A percentile compares a stretch with the other conserved stretches of the same genome.
These are phyloP conservation scores for Ctenomys sociabilis DNA, from an alignment of 2,113 vertebrate genomes.

Conservation along the genomic window DNA sequence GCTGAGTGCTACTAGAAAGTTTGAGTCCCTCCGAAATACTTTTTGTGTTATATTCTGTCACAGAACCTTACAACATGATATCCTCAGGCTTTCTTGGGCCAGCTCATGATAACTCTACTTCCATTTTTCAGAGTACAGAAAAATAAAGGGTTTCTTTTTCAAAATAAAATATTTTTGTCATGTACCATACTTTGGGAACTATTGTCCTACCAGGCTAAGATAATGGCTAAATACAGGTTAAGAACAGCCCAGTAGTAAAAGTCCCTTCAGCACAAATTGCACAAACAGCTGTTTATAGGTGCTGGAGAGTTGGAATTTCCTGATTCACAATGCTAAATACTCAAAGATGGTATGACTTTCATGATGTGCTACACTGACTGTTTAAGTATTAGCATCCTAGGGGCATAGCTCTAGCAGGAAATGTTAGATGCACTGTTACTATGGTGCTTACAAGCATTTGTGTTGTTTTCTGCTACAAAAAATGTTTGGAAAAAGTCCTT, in stretches of 20 bases:
- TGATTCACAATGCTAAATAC: neutral
- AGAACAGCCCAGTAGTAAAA: neutral
- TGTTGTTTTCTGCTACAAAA: neutral
- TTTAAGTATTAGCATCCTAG: neutral
- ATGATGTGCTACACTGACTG: neutral
- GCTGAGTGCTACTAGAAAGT: neutral
- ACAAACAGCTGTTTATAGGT: accelerated
- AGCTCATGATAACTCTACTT: neutral
- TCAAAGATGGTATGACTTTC: neutral
- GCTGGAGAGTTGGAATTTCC: neutral
- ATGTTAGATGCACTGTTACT: neutral
- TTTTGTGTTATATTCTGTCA: neutral
- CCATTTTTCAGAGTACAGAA: neutral
- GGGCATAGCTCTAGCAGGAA: constrained; percentile 9
- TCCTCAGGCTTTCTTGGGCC: neutral
- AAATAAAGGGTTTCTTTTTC: neutral
- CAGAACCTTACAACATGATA: neutral
- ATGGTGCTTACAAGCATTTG: neutral
- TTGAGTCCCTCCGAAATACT: neutral
- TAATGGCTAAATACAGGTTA: neutral
- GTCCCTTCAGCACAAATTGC: neutral
- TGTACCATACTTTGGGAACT: neutral
- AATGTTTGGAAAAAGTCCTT: neutral
- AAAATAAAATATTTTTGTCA: neutral
- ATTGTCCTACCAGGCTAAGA: neutral